Percentiles rank a stretch among this genome's conserved stretches.
These are phyloP conservation scores for Anableps anableps DNA, from an alignment of 2,797 vertebrate genomes.

Conservation along the genomic window DNA sequence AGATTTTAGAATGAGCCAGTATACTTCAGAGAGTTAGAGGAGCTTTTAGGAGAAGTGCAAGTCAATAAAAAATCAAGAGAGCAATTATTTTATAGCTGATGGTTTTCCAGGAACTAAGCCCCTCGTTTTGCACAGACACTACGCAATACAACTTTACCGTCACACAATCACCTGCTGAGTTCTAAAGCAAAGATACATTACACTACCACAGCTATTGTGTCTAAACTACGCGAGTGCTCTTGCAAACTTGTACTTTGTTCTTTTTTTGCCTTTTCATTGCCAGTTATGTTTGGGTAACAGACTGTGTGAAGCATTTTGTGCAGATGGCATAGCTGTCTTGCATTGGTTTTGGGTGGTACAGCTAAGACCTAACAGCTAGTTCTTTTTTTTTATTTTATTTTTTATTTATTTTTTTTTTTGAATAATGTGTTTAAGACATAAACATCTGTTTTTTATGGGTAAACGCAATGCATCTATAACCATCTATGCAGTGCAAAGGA, in stretches of 20 bases:
- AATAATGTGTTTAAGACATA: not conserved
- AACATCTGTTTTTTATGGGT: not conserved
- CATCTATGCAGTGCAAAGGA: not conserved
- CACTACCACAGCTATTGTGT: not conserved
- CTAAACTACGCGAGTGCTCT: not conserved
- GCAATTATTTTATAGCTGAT: not conserved
- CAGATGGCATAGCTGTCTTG: not conserved
- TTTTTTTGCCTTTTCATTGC: not conserved
- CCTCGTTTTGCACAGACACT: no score
- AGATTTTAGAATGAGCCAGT: not conserved
- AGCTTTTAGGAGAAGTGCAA: not conserved
- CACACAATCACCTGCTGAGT: not conserved
- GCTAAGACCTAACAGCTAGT: not conserved
- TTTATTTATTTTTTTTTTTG: not conserved
- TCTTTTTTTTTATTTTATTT: not conserved
- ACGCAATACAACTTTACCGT: not conserved
- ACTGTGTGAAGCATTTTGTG: not conserved
- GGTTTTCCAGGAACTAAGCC: no score
- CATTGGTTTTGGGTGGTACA: constrained; percentile 19
- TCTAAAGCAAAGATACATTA: not conserved
- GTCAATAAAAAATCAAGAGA: not conserved
- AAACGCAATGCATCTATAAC: not conserved
- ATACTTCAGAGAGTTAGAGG: not conserved
- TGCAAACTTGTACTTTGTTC: not conserved
- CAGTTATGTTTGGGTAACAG: constrained; percentile 6